These are phyloP conservation scores for Harpagifer antarcticus DNA, from an alignment of 2,797 vertebrate species.

Conservation along the genomic window DNA sequence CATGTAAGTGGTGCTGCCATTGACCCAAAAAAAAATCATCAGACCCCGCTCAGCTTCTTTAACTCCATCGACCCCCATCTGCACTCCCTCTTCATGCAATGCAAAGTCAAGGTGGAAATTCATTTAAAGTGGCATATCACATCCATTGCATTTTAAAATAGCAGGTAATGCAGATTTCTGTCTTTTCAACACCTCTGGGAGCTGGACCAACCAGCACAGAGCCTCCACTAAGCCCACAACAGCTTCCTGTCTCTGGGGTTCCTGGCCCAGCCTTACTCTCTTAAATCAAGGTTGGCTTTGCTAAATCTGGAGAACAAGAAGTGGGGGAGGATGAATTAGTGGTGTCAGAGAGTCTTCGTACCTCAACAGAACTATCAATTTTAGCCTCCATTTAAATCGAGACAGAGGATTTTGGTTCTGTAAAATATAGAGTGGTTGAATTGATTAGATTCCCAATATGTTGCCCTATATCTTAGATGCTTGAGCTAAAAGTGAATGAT, in stretches of 20 bases:
- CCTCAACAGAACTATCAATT: constrained; percentile 24
- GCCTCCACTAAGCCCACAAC: constrained; percentile 17
- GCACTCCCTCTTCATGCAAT: neutral
- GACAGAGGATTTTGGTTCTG: constrained; percentile 4
- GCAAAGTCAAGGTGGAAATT: neutral
- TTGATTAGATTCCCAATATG: neutral
- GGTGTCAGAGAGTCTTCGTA: constrained; percentile 4
- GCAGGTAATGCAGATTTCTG: constrained; percentile 7
- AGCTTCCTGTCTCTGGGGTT: constrained; percentile 23
- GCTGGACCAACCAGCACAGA: constrained; percentile 6
- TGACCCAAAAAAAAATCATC: constrained; percentile 37
- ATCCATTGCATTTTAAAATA: neutral
- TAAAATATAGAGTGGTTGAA: constrained; percentile 11
- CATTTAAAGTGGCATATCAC: neutral
- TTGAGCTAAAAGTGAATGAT: neutral
- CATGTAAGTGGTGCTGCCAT: constrained; percentile 22
- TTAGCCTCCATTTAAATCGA: constrained; percentile 17
- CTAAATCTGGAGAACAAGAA: constrained; percentile 31
- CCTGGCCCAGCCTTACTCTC: constrained; percentile 9
- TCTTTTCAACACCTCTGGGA: constrained; percentile 15
- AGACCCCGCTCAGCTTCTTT: neutral
- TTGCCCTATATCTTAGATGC: neutral
- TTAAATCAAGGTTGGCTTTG: constrained; percentile 33
- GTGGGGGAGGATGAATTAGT: constrained; percentile 29
- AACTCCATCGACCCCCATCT: constrained; percentile 3